phyloP scores from a whole-genome alignment of 2,797 vertebrate genomes.

The Sebastes steindachneri region DNA sequence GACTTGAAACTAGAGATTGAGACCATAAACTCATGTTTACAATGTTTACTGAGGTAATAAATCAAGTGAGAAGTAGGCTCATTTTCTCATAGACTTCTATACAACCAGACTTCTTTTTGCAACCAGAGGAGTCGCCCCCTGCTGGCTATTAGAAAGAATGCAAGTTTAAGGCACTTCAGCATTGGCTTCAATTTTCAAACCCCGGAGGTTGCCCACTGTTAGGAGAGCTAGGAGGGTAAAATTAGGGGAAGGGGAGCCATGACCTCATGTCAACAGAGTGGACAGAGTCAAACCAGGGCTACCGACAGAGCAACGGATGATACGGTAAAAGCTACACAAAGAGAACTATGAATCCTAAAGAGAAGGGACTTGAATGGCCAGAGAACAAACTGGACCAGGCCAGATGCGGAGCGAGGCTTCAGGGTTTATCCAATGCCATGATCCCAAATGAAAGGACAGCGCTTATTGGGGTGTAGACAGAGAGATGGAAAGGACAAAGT shows the following conservation, averaged over 20 bases:
- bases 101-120: no score
- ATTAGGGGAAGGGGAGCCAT: not conserved
- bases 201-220: no score
- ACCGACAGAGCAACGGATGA: not conserved
- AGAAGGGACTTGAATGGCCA: not conserved
- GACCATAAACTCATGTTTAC: no score
- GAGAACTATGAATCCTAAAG: not conserved
- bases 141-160: no score
- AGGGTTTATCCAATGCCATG: not conserved
- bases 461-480: conserved; percentile 18
- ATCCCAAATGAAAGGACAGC: conserved; percentile 6
- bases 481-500: conserved; percentile 25
- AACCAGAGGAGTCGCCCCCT: no score
- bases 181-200: no score
- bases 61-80: no score
- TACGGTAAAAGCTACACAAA: conserved; percentile 5
- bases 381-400: not conserved
- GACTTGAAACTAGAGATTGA: no score
- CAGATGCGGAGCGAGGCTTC: not conserved
- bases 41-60: no score
- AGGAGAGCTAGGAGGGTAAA: not conserved
- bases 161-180: no score
- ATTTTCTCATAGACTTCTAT: no score
- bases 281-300: conserved; percentile 8
- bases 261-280: not conserved